phyloP scores from a whole-genome alignment of 2,888 invertebrate genomes.

The Heteromyza rotundicornis region DNA sequence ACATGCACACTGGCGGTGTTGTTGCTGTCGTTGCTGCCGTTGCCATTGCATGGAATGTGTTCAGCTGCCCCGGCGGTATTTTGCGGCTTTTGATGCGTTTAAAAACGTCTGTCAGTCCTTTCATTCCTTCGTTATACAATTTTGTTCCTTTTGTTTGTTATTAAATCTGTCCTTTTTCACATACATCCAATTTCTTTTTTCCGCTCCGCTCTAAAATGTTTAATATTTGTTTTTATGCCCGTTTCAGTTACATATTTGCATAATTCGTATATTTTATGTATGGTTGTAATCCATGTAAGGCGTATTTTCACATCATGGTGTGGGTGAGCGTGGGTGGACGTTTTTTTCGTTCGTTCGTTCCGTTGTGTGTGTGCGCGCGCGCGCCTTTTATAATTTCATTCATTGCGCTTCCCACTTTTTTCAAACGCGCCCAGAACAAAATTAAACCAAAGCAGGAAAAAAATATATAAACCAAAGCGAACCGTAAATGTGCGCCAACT shows the following conservation, averaged over 20 bases:
- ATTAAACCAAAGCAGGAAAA: too few relatives aligned
- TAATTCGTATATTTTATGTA: conserved; percentile 52
- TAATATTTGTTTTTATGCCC: conserved; percentile 53
- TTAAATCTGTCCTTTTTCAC: background rate
- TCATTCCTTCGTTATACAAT: background rate
- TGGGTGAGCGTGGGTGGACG: conserved; percentile 29
- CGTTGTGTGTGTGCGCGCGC: conserved; percentile 36
- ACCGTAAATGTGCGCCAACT: background rate
- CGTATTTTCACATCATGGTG: conserved; percentile 33
- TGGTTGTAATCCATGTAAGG: conserved; percentile 53
- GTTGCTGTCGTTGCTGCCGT: background rate
- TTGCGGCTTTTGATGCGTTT: background rate
- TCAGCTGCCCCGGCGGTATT: background rate
- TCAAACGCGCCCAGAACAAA: background rate
- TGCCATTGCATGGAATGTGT: background rate
- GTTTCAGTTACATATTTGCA: conserved; percentile 54
- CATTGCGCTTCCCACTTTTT: conserved; percentile 16
- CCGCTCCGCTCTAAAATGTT: conserved; percentile 45
- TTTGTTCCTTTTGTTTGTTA: background rate
- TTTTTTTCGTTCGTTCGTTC: conserved; percentile 23
- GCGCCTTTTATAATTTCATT: background rate
- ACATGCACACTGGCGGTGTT: background rate
- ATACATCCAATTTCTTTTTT: too few relatives aligned
- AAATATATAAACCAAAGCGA: too few relatives aligned
- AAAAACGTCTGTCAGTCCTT: background rate